phyloP scores from a whole-genome alignment of 2,797 vertebrate genomes.

The Psittacula derbiana region DNA sequence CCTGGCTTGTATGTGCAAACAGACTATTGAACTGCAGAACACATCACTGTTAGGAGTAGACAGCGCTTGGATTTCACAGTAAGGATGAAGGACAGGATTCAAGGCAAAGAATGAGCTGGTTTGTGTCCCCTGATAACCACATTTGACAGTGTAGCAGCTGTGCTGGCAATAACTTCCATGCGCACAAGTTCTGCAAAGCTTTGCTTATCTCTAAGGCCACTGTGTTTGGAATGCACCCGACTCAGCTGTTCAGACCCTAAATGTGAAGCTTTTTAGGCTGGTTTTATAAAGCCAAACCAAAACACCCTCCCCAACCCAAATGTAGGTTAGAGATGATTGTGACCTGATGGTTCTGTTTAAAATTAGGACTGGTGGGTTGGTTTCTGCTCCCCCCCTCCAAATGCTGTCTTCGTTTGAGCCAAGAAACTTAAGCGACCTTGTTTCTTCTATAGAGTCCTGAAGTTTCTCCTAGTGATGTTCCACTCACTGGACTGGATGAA shows the following conservation, averaged over 20 bases:
- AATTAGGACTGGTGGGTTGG: background rate
- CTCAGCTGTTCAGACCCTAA: background rate
- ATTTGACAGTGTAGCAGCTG: background rate
- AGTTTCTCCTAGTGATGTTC: background rate
- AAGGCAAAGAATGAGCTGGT: background rate
- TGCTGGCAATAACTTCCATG: background rate
- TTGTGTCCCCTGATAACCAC: background rate
- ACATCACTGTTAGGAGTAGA: background rate
- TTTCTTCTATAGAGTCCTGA: background rate
- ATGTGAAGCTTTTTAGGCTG: background rate
- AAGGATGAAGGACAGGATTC: background rate
- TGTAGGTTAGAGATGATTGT: background rate
- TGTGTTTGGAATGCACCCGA: background rate
- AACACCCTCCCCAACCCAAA: accelerated
- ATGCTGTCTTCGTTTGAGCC: background rate
- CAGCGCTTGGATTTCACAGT: background rate
- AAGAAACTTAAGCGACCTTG: background rate
- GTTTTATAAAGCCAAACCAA: background rate
- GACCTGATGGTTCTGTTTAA: background rate
- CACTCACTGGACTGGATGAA: background rate
- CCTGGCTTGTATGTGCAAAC: background rate
- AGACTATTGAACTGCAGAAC: background rate
- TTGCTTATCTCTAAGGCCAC: background rate
- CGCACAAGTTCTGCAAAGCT: background rate
- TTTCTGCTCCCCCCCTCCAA: background rate